Base-by-base conservation (phyloP, 2,888 invertebrate genomes). In the Dione juno region DNA sequence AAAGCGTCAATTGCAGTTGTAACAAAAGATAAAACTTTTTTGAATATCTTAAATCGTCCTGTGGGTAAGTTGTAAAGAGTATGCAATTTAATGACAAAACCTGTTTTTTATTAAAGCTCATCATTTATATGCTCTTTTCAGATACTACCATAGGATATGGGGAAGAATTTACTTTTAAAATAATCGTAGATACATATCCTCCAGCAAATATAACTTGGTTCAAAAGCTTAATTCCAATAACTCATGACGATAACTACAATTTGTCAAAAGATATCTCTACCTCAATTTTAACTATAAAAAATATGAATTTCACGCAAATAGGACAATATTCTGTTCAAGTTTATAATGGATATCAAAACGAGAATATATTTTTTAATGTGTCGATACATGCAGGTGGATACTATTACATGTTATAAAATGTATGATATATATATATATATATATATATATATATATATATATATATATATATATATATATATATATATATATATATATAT, bases 111-210 rank as follows among this genome's bases (percentile, higher is more conserved):
- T 50, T 50, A 19, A 19, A 50, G 16, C 14, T 54, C n/a, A 54
- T 21, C 5, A 50, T 41, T 63, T 41, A 13, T 21, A 43, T 21
- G 1, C 13, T 11, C 59, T 11, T 50, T 80, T 66, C 70, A 84
- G 82, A 80, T 68, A 78, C 69, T 9, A 73, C 57, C n/a, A 77
- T 88, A 40, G 71, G 80, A 68, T 83, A 83, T 70, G 73, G 71
- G 3, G 73, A 76, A 16, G 69, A 76, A 21, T 80, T 72, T 3
- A 74, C 48, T 35, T 45, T 88, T 9, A 53, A 70, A 19, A 84
- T 87, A 50, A 77, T 78, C 59, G 71, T 84, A 9, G 78, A 83
- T 2, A 81, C 88, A 1, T 73, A 65, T 19, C 88, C 88, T 45
- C 78, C 82, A 7, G 81, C 79, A n/a, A 71, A 57, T 3, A 77